Conservation (phyloP, 2,888 invertebrate species). For the Siphonodentalium dalli region DNA sequence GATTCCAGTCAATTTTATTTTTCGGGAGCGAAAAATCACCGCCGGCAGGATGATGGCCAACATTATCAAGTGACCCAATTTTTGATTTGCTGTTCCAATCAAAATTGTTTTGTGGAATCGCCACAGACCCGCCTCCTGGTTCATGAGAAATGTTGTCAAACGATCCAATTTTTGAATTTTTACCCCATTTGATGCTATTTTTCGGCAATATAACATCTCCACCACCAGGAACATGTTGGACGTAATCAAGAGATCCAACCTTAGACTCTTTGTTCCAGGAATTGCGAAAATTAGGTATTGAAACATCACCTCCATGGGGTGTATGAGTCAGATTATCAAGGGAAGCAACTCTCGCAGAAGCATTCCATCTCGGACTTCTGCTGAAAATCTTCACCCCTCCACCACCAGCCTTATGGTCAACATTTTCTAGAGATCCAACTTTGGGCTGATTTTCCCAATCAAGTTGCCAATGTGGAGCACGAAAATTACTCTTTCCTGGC, state of each 20-base stretch:
- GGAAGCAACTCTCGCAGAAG: constrained; percentile 39
- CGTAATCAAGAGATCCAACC: constrained; percentile 23
- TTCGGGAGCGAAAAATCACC: constrained; percentile 34
- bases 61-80: constrained; percentile 43
- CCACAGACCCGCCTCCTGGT: constrained; percentile 39
- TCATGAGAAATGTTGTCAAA: constrained; percentile 41
- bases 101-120: constrained; percentile 24
- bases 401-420: too few relatives aligned
- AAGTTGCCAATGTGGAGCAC: constrained; percentile 27
- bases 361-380: constrained; percentile 26
- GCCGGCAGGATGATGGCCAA: constrained; percentile 32
- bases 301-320: constrained; percentile 26
- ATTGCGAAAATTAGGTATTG: constrained; percentile 9
- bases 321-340: constrained; percentile 34
- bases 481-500: constrained; percentile 69
- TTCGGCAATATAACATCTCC: constrained; percentile 28
- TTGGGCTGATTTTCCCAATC: constrained; percentile 29
- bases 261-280: background rate
- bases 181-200: constrained; percentile 36
- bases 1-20: constrained; percentile 39
- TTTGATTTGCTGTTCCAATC: constrained; percentile 36
- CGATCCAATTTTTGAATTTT: constrained; percentile 44
- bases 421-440: constrained; percentile 28
- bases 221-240: constrained; percentile 25
- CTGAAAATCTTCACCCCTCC: constrained; percentile 29